These are phyloP conservation scores for Spea bombifrons DNA, from an alignment of 2,113 vertebrate genomes.

Conservation along the genomic window DNA sequence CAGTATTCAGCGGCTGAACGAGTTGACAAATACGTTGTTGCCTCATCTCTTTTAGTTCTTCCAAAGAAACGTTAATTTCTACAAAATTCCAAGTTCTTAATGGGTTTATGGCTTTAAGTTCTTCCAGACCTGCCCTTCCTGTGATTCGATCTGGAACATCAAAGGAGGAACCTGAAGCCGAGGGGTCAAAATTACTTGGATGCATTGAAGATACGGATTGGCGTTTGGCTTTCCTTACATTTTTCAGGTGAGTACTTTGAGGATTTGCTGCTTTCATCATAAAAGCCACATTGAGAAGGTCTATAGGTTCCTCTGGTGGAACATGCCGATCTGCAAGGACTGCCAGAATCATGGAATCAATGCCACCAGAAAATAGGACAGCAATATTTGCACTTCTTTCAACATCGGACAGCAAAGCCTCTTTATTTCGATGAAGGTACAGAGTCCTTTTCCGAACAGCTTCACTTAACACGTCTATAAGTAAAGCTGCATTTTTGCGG, in stretches of 20 bases:
- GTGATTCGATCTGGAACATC: conserved; percentile 86
- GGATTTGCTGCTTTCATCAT: conserved; percentile 58
- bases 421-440: conserved; percentile 56
- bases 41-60: conserved; percentile 79
- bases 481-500: conserved; percentile 58
- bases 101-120: conserved; percentile 73
- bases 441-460: conserved; percentile 77
- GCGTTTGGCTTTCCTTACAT: conserved; percentile 26
- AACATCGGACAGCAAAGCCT: neutral
- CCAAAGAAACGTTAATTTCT: conserved; percentile 80
- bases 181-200: neutral
- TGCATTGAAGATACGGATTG: conserved; percentile 15
- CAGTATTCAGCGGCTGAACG: conserved; percentile 81
- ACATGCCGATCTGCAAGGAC: conserved; percentile 80
- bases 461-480: conserved; percentile 73
- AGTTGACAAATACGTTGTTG: conserved; percentile 69
- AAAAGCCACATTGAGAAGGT: conserved; percentile 95
- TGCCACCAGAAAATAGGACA: conserved; percentile 88
- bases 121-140: conserved; percentile 77
- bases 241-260: conserved; percentile 51
- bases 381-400: conserved; percentile 66
- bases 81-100: conserved; percentile 89
- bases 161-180: conserved; percentile 52
- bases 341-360: conserved; percentile 90
- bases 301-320: conserved; percentile 77